A percentile compares a stretch with the other conserved stretches of the same genome.
Evolutionary conservation across 2,113 vertebrate species (phyloP).

Genomic region (Lanius collurio): DNA sequence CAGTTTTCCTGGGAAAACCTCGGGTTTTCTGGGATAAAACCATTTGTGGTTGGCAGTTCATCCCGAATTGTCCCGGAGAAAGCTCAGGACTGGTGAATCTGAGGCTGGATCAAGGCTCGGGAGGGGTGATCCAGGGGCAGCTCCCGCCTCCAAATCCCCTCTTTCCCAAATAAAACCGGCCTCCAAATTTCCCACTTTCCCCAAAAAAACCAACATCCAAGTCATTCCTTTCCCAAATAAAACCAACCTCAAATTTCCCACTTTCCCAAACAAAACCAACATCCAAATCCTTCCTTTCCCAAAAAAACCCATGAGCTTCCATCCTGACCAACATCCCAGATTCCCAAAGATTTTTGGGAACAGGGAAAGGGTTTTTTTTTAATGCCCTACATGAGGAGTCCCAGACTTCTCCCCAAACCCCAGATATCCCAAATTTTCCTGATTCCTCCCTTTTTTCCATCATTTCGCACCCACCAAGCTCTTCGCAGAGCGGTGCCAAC

Average conservation of each 20-base stretch:
- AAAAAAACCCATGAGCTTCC: background rate
- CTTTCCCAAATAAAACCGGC: accelerated
- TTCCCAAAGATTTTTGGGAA: background rate
- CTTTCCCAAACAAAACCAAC: background rate
- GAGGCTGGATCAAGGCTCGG: background rate
- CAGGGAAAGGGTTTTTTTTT: background rate
- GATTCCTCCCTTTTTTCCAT: accelerated
- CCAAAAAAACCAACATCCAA: accelerated
- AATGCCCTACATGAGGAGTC: accelerated
- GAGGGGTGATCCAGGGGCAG: background rate
- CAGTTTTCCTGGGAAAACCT: background rate
- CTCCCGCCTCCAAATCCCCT: background rate
- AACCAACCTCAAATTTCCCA: accelerated
- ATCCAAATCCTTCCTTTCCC: background rate
- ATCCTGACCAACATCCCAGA: background rate
- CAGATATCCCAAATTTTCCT: accelerated
- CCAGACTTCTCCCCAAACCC: background rate
- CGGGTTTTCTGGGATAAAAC: background rate
- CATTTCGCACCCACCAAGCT: background rate
- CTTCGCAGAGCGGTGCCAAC: background rate
- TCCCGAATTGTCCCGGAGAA: background rate
- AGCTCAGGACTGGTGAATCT: accelerated
- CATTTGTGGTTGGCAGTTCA: background rate
- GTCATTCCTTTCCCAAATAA: background rate
- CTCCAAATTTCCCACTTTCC: accelerated